These are phyloP conservation scores for Camptogramma bilineatum DNA, from an alignment of 2,888 invertebrate species.

Conservation along the genomic window DNA sequence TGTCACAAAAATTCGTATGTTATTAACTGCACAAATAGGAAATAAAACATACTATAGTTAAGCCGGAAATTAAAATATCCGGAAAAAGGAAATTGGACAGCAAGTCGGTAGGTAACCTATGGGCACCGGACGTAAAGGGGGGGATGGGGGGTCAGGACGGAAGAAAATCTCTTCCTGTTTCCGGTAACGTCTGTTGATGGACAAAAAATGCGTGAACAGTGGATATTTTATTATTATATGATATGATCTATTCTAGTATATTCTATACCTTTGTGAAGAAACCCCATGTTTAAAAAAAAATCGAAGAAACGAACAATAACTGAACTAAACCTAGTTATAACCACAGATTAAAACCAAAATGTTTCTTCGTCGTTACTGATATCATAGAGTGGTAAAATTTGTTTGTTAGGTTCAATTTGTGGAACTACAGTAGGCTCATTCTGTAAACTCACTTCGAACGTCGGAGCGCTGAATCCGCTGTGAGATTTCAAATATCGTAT, in stretches of 20 bases:
- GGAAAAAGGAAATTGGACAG: constrained; percentile 83
- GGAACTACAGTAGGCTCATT: too few relatives aligned
- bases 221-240: neutral
- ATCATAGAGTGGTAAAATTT: too few relatives aligned
- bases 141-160: constrained; percentile 57
- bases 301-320: too few relatives aligned
- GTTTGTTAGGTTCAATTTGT: too few relatives aligned
- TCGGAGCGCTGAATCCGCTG: too few relatives aligned
- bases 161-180: constrained; percentile 70
- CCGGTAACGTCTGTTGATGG: constrained; percentile 57
- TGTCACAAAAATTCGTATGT: neutral
- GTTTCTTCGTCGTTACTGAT: too few relatives aligned
- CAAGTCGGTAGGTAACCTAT: constrained; percentile 62
- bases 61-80: constrained; percentile 81
- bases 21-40: constrained; percentile 52
- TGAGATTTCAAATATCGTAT: too few relatives aligned
- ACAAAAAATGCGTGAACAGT: constrained; percentile 14
- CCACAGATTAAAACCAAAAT: too few relatives aligned
- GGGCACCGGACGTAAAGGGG: constrained; percentile 71
- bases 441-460: too few relatives aligned
- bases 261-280: too few relatives aligned
- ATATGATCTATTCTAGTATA: neutral
- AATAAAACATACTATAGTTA: constrained; percentile 74
- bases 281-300: too few relatives aligned
- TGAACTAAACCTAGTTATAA: too few relatives aligned